Base-by-base conservation (phyloP, 2,888 invertebrate species). In the Melieria crassipennis region DNA sequence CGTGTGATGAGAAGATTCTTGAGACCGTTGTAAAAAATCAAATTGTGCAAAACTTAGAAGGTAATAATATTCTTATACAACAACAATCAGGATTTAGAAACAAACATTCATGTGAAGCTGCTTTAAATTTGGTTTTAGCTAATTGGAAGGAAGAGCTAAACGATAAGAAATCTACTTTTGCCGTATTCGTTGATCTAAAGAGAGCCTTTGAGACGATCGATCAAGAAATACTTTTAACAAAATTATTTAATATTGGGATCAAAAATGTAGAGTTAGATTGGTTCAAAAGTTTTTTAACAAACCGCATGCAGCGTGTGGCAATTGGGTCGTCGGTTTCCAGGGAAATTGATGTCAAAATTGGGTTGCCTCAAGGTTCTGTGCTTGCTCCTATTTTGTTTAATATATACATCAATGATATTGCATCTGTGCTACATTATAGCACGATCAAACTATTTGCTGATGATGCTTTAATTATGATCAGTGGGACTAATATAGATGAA, bases 381-480 rank as follows among this genome's bases (percentile, higher is more conserved):
- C 62, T 62, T 9, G 62, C 62, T 62, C 62, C 62, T 16, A 62
- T 62, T 13, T 62, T 62, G 48, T 62, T 62, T n/a, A 62, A 62
- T 62, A 62, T 47, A 47, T 60, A 60, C 43, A 60, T 43, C 5
- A 43, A 60, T n/a, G 60, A 60, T 60, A 60, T 60, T 10, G 5
- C 3, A 47, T 13, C 62, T 47, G 13, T 62, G 13, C 48, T 62
- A 9, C 46, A 47, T 16, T 62, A 16, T 10, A 62, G 62, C 16
- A 47, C 62, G 13, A 62, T 62, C n/a, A 62, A 62, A 62, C 11
- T 62, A 47, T 62, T 62, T 47, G 47, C 62, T 11, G 62, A 62
- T 48, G 62, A 62, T 62, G 62, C 47, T 13, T 46, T 46, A 13
- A 62, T 62, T 46, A 16, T 13, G 43, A 61, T 61, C 11, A 9